Evolutionary conservation across 2,113 vertebrate species (phyloP).

Genomic region (Cottus gobio): DNA sequence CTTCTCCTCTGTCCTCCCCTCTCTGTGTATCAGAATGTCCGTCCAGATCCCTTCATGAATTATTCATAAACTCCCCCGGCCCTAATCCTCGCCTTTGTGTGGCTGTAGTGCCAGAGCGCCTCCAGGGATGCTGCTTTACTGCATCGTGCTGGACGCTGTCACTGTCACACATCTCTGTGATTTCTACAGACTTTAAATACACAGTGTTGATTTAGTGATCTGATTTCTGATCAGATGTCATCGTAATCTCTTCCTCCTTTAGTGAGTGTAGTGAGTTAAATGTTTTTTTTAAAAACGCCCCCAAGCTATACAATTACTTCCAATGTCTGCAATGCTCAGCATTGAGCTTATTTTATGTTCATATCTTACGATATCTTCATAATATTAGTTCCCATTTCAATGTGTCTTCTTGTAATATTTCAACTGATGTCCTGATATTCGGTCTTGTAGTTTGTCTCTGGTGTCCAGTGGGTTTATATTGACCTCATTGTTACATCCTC

Average conservation of each 20-base stretch:
- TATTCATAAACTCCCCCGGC: slow-evolving; percentile 65
- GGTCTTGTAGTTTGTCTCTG: neutral
- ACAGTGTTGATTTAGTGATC: slow-evolving; percentile 14
- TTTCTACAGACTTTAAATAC: slow-evolving; percentile 4
- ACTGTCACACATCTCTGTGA: slow-evolving; percentile 39
- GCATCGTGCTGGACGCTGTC: slow-evolving; percentile 66
- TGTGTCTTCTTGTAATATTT: neutral
- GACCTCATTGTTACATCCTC: slow-evolving; percentile 43
- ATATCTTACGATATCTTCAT: neutral
- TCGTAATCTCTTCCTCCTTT: neutral
- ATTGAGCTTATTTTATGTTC: neutral
- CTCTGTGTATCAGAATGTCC: slow-evolving; percentile 75
- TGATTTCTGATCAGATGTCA: slow-evolving; percentile 11
- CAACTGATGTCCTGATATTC: neutral
- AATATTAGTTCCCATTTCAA: neutral
- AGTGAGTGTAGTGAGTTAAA: neutral
- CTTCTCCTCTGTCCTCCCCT: neutral
- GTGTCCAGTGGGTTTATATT: neutral
- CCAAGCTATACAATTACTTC: neutral
- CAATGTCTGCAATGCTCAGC: neutral
- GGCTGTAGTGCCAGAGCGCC: slow-evolving; percentile 62
- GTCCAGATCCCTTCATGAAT: slow-evolving; percentile 73
- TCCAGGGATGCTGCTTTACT: slow-evolving; percentile 60
- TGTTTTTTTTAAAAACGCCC: neutral
- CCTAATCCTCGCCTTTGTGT: slow-evolving; percentile 81